Base-by-base conservation (phyloP, 1,140 invertebrate genomes). In the Nephila pilipes region DNA sequence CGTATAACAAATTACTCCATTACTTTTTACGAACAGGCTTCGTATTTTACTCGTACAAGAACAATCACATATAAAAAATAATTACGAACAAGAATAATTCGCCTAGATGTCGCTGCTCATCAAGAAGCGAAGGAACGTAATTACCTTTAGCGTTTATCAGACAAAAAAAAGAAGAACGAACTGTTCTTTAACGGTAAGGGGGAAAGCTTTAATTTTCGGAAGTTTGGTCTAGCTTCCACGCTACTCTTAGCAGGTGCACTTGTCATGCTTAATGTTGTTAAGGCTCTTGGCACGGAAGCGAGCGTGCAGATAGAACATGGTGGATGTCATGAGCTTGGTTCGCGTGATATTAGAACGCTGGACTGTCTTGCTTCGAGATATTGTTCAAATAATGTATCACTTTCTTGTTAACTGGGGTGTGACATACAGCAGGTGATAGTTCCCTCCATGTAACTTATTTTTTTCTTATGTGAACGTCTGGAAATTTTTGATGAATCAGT, bases 341-440 rank as follows among this genome's bases (percentile, higher is more conserved):
- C n/a, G 87, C 87, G 87, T 88, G 87, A 63, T 46, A 46, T 46
- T 46, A 46, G 46, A 46, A 46, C 46, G 29, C 25, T 16, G 25
- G 54, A 54, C n/a, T 55, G 22, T 14, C 36, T 22, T 38, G 65
- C 63, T 88, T 65, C 87, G 5, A 55, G 87, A 88, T 88, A 88
- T 65, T 54, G 87, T 54, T 88, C 32, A 65, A 75, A 88, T 88
- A 88, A 88, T 88, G 87, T 88, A 88, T 88, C 87, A 88, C 65
- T 88, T 88, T 88, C 87, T 88, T 88, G 87, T 88, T 88, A 88
- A 88, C 87, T 20, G 87, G 32, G 29, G 58, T 88, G 38, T 75
- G 46, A 75, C 85, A 58, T 22, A 29, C 87, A 8, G 87, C 87
- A 88, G 65, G 60, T 85, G 83, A 60, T 32, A 85, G 22, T 58